Base-by-base conservation (phyloP, 2,888 invertebrate species). In the Heliconius hortense region DNA sequence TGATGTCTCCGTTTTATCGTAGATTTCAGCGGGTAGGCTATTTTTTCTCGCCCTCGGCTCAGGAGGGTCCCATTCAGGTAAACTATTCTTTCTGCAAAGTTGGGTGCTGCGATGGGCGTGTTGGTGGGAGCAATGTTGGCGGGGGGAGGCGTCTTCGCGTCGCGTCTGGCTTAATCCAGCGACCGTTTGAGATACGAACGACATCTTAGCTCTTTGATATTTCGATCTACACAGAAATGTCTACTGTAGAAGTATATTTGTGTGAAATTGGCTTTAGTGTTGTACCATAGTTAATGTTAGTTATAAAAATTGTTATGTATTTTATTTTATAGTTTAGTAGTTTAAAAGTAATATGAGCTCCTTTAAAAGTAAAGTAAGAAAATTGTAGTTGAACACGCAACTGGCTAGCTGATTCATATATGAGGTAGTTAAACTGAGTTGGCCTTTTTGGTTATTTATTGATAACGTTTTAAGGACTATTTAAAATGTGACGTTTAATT, bases 121-220 rank as follows among this genome's bases (percentile, higher is more conserved):
- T 82, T 90, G 92, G 81, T 94, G 93, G 2, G 93, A 91, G 88
- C 94, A 94, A 86, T 94, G 94, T 81, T 94, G 94, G 56, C 91
- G 84, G 0, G 92, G 92, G 4, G 91, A 89, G 0, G 87, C 86
- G 56, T 93, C 92, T 75, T 92, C 90, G n/a, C 92, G 90, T 2
- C 91, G 85, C 59, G 90, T 84, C 82, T 93, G 92, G 82, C 93
- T 93, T 85, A 94, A 87, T 64, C 94, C 94, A 35, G 95, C 95
- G 77, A 94, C 94, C 62, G 95, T 94, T 92, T 94, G 94, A 60
- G 94, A 94, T 81, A 95, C 93, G 89, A 95, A 94, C 80, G 95
- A 94, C 95, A 95, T 95, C 83, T 81, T 84, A 81, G 78, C 76
- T 70, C 63, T 73, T 74, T 76, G 74, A 63, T 76, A 72, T 75